Evolutionary conservation across 1,140 invertebrate genomes (phyloP).

Genomic region (Drosophila bifasciata): DNA sequence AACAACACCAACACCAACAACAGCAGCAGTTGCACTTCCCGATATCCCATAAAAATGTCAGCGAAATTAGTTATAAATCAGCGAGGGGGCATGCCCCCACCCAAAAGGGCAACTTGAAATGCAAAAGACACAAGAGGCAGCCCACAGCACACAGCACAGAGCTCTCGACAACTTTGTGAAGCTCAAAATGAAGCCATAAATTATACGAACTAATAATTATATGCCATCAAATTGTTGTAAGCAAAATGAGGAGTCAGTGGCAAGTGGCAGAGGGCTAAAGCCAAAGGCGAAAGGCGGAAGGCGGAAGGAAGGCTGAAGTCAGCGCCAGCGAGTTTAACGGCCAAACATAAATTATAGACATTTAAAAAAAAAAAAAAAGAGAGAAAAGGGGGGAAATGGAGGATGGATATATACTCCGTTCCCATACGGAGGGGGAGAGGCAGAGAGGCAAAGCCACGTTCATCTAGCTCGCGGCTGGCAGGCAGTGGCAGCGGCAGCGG

Average conservation of each 20-base stretch:
- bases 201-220: constrained; percentile 82
- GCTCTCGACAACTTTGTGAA: constrained; percentile 60
- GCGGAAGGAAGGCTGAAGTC: constrained; percentile 44
- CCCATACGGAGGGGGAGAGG: too few relatives aligned
- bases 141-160: not conserved
- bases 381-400: constrained; percentile 12
- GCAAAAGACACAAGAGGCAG: constrained; percentile 46
- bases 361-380: constrained; percentile 68
- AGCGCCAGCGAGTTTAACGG: constrained; percentile 68
- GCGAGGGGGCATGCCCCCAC: constrained; percentile 8
- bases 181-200: constrained; percentile 74
- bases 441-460: not conserved
- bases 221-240: constrained; percentile 80
- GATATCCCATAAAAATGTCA: constrained; percentile 62
- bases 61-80: constrained; percentile 78
- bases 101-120: constrained; percentile 30
- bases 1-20: constrained; percentile 30
- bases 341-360: constrained; percentile 76
- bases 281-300: constrained; percentile 25
- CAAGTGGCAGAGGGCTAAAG: constrained; percentile 18
- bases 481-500: too few relatives aligned
- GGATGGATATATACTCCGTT: not conserved
- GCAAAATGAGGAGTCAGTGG: constrained; percentile 27
- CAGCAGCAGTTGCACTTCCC: constrained; percentile 43
- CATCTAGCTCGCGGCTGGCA: not conserved